Percentiles rank a stretch among this genome's conserved stretches.
Evolutionary conservation across 2,797 vertebrate genomes (phyloP).

Genomic region (Enteromius thamalakanensis): DNA sequence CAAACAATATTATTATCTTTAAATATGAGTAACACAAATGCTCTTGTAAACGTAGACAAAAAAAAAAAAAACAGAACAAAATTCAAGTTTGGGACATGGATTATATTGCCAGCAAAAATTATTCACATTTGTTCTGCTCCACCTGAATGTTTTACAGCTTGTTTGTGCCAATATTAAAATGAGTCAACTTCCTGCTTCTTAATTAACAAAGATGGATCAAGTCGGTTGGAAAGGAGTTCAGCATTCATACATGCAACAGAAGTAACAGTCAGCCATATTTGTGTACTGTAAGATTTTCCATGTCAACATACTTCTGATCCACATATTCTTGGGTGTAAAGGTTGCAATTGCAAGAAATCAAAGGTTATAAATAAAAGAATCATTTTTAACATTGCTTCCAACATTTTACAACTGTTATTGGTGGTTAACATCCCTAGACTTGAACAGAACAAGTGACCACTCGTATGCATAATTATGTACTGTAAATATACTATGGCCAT

Average conservation of each 20-base stretch:
- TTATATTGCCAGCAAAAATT: constrained; percentile 56
- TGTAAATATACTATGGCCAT: constrained; percentile 20
- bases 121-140: constrained; percentile 55
- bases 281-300: constrained; percentile 8
- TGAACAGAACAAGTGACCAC: constrained; percentile 2
- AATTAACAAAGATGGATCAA: neutral
- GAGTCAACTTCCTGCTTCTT: neutral
- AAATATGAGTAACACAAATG: neutral
- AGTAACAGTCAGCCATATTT: constrained; percentile 50
- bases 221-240: neutral
- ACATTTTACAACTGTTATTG: neutral
- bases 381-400: constrained; percentile 2
- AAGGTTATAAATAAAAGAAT: constrained; percentile 13
- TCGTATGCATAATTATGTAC: constrained; percentile 33
- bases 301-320: constrained; percentile 14
- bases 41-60: neutral
- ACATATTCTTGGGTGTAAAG: constrained; percentile 7
- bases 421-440: constrained; percentile 1
- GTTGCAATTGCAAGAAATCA: constrained; percentile 25
- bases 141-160: constrained; percentile 29
- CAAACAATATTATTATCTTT: constrained; percentile 2
- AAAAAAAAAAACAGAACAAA: constrained; percentile 28
- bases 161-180: constrained; percentile 9
- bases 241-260: constrained; percentile 22
- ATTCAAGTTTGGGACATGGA: constrained; percentile 44